A percentile compares a stretch with the other conserved stretches of the same genome.
phyloP scores from a whole-genome alignment of 2,797 vertebrate genomes.

The Enteromius paludinosus region DNA sequence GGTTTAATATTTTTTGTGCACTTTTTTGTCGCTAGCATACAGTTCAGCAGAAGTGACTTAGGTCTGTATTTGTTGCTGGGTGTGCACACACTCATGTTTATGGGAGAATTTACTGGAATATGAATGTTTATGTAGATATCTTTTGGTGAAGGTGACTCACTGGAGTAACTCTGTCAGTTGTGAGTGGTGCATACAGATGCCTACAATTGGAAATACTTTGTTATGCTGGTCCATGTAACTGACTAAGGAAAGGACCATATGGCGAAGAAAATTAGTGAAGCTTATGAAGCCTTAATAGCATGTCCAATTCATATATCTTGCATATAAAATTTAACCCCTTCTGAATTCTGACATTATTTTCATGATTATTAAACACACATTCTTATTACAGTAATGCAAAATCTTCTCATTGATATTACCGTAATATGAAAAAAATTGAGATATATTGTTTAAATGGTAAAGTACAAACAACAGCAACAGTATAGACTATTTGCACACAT shows the following conservation, averaged over 20 bases:
- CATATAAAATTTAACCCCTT: not conserved
- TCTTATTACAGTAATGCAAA: not conserved
- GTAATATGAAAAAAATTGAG: not conserved
- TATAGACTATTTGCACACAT: not conserved
- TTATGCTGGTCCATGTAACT: not conserved
- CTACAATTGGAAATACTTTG: constrained; percentile 15
- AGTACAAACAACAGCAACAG: not conserved
- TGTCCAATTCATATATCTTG: not conserved
- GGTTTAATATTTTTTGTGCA: not conserved
- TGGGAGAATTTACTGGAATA: constrained; percentile 20
- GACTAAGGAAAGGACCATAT: not conserved
- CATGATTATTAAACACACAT: not conserved
- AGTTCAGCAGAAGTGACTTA: not conserved
- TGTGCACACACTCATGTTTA: not conserved
- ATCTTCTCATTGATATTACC: not conserved
- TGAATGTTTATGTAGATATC: constrained; percentile 9
- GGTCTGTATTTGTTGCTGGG: not conserved
- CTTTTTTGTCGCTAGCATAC: not conserved
- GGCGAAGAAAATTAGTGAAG: not conserved
- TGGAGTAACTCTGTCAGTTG: constrained; percentile 1
- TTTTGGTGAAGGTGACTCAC: constrained; percentile 25
- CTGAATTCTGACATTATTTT: not conserved
- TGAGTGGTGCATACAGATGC: not conserved
- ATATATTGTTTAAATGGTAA: not conserved
- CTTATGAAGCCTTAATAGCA: not conserved